phyloP scores from a whole-genome alignment of 2,113 vertebrate genomes.

The Scomber colias region DNA sequence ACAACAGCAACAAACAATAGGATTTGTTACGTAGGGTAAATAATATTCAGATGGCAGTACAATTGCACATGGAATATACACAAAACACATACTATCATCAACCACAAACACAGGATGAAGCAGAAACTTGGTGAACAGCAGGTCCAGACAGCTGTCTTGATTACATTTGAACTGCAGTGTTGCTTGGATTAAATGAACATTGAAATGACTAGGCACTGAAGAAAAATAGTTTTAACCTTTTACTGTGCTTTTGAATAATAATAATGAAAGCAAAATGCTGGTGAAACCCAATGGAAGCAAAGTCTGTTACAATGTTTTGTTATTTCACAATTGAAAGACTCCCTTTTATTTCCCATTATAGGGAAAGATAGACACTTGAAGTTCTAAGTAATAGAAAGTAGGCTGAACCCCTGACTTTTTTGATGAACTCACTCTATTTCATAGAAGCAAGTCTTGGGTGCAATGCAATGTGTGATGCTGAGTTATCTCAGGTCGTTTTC shows the following conservation, averaged over 20 bases:
- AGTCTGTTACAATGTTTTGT: neutral
- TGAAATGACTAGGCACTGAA: neutral
- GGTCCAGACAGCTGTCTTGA: constrained; percentile 18
- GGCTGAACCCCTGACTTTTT: neutral
- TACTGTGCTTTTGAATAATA: neutral
- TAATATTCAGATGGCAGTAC: constrained; percentile 27
- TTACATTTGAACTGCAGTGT: constrained; percentile 1
- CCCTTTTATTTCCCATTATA: neutral
- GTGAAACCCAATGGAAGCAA: neutral
- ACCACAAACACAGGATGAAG: neutral
- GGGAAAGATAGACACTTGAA: neutral
- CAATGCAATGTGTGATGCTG: neutral
- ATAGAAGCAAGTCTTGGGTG: neutral
- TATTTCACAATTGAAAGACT: neutral
- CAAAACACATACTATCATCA: constrained; percentile 27
- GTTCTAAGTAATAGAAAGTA: neutral
- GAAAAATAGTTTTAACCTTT: neutral
- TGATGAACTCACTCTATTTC: too few relatives aligned
- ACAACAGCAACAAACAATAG: constrained; percentile 52
- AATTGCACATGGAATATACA: constrained; percentile 28
- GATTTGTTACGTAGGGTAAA: constrained; percentile 38
- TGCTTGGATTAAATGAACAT: constrained; percentile 3
- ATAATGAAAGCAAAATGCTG: neutral
- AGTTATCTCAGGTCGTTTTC: neutral
- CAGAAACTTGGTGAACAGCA: neutral